phyloP scores from a whole-genome alignment of 1,140 invertebrate genomes.

The Chironomus striatipennis region DNA sequence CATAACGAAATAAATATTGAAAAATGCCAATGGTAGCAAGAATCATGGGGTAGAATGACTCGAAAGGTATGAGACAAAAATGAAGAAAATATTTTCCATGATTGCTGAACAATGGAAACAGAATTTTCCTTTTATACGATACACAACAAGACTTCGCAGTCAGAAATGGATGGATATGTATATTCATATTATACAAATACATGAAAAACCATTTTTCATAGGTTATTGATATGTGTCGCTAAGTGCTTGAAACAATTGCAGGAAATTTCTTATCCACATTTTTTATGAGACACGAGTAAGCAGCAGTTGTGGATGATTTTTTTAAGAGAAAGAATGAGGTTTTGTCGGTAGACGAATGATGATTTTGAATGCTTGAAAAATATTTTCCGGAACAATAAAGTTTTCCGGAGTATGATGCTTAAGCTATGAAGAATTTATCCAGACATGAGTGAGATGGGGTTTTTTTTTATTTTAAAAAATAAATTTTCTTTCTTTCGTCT shows the following conservation, averaged over 20 bases:
- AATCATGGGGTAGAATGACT: too few species aligned
- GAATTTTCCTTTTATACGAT: too few species aligned
- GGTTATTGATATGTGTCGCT: conserved; percentile 12
- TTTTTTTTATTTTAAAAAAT: too few species aligned
- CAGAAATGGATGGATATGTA: too few species aligned
- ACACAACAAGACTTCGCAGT: too few species aligned
- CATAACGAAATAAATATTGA: too few species aligned
- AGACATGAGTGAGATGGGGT: background rate
- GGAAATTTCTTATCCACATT: background rate
- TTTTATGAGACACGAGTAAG: background rate
- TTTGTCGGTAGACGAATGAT: background rate
- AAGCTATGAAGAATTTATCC: background rate
- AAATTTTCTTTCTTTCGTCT: background rate
- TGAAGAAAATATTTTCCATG: too few species aligned
- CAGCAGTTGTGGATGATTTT: background rate
- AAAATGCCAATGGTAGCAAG: too few species aligned
- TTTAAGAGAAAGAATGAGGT: too few species aligned
- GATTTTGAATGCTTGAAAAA: background rate
- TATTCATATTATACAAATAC: background rate
- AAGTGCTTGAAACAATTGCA: conserved; percentile 12
- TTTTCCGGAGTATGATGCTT: conserved; percentile 15
- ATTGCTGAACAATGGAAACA: too few species aligned
- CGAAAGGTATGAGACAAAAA: too few species aligned
- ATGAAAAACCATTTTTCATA: conserved; percentile 4
- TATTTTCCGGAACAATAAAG: conserved; percentile 20